These are phyloP conservation scores for Petrolisthes manimaculis DNA, from an alignment of 2,888 invertebrate genomes.

Conservation along the genomic window DNA sequence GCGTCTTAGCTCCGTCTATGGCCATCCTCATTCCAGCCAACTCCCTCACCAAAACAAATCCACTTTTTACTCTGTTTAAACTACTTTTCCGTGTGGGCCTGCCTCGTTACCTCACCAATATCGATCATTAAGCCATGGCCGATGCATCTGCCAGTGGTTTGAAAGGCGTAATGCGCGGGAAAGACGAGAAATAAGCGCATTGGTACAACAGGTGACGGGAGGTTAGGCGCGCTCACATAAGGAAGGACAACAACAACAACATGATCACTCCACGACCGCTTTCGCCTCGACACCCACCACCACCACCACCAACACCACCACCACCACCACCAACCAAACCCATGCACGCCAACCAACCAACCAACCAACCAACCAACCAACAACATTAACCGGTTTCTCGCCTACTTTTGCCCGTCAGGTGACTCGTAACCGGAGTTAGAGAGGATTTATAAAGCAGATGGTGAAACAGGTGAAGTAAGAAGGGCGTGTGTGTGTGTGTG, in stretches of 20 bases:
- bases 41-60: slow-evolving; percentile 12
- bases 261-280: not conserved
- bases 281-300: slow-evolving; percentile 15
- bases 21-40: not conserved
- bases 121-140: not conserved
- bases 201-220: slow-evolving; percentile 5
- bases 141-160: not conserved
- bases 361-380: no score
- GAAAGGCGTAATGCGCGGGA: not conserved
- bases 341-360: no score
- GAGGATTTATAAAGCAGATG: not conserved
- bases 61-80: not conserved
- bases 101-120: not conserved
- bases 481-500: not conserved
- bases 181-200: not conserved
- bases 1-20: slow-evolving; percentile 5
- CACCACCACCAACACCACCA: not conserved
- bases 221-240: not conserved
- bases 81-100: not conserved
- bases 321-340: no score
- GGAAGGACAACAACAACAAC: slow-evolving; percentile 14
- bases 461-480: not conserved
- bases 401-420: not conserved
- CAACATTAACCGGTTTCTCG: slow-evolving; percentile 18
- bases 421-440: slow-evolving; percentile 7